Percentiles rank a stretch among this genome's conserved stretches.
Conservation (phyloP, 2,797 vertebrate species). For the Leucoraja ocellata region DNA sequence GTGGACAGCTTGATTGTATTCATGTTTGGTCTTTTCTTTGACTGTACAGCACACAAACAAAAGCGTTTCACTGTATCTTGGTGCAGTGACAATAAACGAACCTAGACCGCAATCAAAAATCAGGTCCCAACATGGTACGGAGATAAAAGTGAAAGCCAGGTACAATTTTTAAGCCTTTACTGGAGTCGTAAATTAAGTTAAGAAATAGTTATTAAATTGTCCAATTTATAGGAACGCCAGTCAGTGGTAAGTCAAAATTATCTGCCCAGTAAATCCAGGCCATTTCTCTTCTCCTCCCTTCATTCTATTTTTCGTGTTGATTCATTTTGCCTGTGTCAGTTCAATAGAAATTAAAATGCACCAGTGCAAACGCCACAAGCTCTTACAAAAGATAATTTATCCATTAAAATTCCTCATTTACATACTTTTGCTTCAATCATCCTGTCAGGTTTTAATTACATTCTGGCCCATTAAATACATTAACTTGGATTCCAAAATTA, state of each 20-base stretch:
- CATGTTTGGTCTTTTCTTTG: no score
- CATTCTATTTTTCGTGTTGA: conserved; percentile 8
- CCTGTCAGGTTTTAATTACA: conserved; percentile 38
- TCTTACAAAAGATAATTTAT: conserved; percentile 38
- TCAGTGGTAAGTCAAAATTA: not conserved
- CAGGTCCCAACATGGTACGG: no score
- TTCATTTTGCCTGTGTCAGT: conserved; percentile 17
- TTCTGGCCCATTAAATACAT: conserved; percentile 39
- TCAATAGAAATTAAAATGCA: conserved; percentile 34
- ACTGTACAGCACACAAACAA: no score
- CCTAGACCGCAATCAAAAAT: not conserved
- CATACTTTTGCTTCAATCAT: conserved; percentile 35
- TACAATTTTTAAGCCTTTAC: conserved; percentile 7
- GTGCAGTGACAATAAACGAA: no score
- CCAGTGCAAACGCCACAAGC: conserved; percentile 14
- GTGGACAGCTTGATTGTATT: no score
- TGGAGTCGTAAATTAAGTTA: not conserved
- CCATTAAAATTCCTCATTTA: conserved; percentile 38
- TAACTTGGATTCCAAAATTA: conserved; percentile 32
- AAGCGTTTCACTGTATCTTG: no score
- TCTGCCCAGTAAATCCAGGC: not conserved
- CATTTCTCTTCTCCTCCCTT: not conserved
- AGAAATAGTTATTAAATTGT: conserved; percentile 28
- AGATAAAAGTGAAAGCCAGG: not conserved
- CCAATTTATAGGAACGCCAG: not conserved